Evolutionary conservation across 2,797 vertebrate genomes (phyloP), one percentile per base, ranked within the genome.

Genomic region (Gymnothorax javanicus): DNA sequence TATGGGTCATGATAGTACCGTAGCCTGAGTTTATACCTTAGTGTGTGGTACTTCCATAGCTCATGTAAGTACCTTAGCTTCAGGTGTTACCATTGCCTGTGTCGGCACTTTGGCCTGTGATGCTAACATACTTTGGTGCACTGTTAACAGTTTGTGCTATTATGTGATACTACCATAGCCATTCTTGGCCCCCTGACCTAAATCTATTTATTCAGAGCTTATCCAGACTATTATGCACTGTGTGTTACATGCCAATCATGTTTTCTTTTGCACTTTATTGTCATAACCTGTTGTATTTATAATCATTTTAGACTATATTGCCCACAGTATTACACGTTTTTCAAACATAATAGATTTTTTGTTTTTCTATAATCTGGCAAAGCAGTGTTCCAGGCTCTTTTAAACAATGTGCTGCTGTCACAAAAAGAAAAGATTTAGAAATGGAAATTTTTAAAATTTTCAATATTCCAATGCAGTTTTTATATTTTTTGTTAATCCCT

Each of bases 191-290:
- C 52, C 82, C 62, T 62, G 43, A 52, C 77, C 75, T 54, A 83
- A 54, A 62, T 71, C 62, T 67, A 1, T 33, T 86, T 67, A 62
- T 59, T 84, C 86, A 60, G 86, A 73, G 67, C 25, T 58, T 64
- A 83, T 12, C 82, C 82, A 71, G 57, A 82, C 25, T 83, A 50
- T 20, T 27, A 58, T 84, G 86, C 86, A 87, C 86, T 87, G 86
- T 87, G 27, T 60, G 11, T 25, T 87, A 87, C 83, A 84, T 59
- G 33, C 82, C 58, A 27, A 83, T 17, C 75, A 87, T 86, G 27
- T 67, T 71, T 84, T 52, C 54, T 84, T 83, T 75, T 87, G 86
- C 86, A 87, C 86, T 87, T 86, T 82, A 86, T 77, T 57, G 6
- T 71, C 50, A 17, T 86, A 69, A 43, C 33, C 33, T 43, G 33